Evolutionary conservation across 1,140 invertebrate species (phyloP).

Genomic region (Sitodiplosis mosellana): DNA sequence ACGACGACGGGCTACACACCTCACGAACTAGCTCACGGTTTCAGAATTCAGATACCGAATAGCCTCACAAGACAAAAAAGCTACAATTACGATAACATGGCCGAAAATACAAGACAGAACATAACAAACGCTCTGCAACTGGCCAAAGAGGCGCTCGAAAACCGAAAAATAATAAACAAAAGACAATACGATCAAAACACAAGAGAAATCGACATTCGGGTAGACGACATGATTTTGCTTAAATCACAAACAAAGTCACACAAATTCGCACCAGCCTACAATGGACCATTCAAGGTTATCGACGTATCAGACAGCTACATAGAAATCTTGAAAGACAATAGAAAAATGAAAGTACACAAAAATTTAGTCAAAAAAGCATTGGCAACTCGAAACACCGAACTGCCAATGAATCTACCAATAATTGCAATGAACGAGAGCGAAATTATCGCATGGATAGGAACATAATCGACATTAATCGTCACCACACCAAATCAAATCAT

Average conservation of each 20-base stretch:
- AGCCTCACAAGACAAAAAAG: background rate
- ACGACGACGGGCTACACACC: background rate
- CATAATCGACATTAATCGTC: no score
- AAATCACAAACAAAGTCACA: background rate
- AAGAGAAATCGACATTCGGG: background rate
- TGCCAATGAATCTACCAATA: no score
- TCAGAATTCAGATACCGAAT: background rate
- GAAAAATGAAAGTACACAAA: no score
- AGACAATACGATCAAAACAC: background rate
- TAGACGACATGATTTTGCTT: background rate
- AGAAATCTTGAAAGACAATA: no score
- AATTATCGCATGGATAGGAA: no score
- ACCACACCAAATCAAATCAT: no score
- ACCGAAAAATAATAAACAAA: background rate
- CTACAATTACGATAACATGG: background rate
- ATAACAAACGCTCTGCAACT: background rate
- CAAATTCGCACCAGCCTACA: background rate
- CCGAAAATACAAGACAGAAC: background rate
- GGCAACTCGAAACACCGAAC: no score
- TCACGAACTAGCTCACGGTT: background rate
- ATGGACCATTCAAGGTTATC: background rate
- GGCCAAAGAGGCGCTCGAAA: background rate
- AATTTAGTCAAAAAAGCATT: no score
- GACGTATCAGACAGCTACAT: no score
- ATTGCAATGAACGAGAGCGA: no score